These are phyloP conservation scores for Oryzias curvinotus DNA, from an alignment of 2,113 vertebrate species.

Conservation along the genomic window DNA sequence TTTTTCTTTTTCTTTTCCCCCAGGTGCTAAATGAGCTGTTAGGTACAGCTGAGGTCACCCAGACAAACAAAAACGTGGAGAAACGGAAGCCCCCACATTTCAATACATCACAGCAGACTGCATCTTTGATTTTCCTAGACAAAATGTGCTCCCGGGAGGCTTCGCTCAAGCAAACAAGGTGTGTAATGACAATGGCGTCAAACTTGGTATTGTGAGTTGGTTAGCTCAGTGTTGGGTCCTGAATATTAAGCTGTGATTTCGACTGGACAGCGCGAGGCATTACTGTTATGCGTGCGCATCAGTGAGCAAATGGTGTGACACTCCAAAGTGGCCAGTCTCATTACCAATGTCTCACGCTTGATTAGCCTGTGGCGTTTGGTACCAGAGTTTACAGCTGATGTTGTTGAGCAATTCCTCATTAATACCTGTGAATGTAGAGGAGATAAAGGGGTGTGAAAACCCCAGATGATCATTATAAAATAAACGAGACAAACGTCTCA, in stretches of 20 bases:
- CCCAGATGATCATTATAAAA: too few species aligned
- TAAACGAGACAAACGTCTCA: too few species aligned
- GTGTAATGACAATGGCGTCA: conserved; percentile 18
- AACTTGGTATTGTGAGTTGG: conserved; percentile 22
- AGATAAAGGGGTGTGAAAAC: too few species aligned
- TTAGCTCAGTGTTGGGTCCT: conserved; percentile 21
- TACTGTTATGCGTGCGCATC: conserved; percentile 27
- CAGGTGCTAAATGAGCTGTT: conserved; percentile 45
- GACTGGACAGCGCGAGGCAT: conserved; percentile 8
- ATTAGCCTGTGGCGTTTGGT: conserved; percentile 30
- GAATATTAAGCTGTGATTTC: conserved; percentile 26
- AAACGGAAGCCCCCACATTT: conserved; percentile 31
- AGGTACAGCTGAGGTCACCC: conserved; percentile 38
- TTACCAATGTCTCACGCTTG: conserved; percentile 25
- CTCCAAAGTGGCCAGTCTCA: conserved; percentile 31
- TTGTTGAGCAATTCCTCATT: conserved; percentile 23
- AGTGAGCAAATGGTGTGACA: conserved; percentile 38
- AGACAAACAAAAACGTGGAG: conserved; percentile 5
- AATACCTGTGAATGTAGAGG: neutral
- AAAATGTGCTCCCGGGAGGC: conserved; percentile 16
- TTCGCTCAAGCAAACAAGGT: conserved; percentile 10
- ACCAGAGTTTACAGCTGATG: conserved; percentile 1
- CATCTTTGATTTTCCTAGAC: conserved; percentile 7
- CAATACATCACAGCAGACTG: conserved; percentile 1
- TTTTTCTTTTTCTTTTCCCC: neutral